A percentile compares a stretch with the other conserved stretches of the same genome.
Evolutionary conservation across 2,797 vertebrate species (phyloP).

Genomic region (Gadopsis marmoratus): DNA sequence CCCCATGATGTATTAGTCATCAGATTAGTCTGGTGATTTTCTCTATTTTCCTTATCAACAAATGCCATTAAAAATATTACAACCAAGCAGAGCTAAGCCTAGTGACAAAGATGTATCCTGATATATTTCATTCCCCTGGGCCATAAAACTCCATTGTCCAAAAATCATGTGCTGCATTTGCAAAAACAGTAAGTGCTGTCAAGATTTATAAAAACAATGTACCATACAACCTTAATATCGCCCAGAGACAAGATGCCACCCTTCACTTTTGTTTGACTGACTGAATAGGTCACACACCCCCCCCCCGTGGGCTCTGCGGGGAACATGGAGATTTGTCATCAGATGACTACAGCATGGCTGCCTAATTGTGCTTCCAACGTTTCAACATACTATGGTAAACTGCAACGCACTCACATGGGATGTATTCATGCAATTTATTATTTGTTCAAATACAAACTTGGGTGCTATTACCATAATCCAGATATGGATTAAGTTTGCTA

Average conservation of each 20-base stretch:
- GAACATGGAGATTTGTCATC: not conserved
- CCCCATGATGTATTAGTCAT: not conserved
- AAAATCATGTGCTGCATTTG: not conserved
- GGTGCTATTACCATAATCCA: not conserved
- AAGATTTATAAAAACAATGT: not conserved
- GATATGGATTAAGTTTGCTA: slow-evolving; percentile 8
- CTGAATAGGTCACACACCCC: no score
- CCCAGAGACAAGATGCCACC: no score
- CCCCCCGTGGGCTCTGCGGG: not conserved
- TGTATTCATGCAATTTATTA: not conserved
- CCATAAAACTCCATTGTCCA: not conserved
- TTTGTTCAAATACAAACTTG: not conserved
- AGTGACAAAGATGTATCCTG: not conserved
- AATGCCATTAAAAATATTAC: not conserved
- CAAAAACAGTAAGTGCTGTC: not conserved
- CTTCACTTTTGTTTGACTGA: no score
- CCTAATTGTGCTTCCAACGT: not conserved
- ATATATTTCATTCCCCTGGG: not conserved
- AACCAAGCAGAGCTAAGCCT: not conserved
- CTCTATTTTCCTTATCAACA: not conserved
- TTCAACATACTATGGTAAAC: not conserved
- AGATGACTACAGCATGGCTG: not conserved
- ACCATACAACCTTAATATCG: not conserved
- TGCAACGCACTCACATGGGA: not conserved
- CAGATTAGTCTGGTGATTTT: not conserved